Percentiles rank a stretch among this genome's conserved stretches.
Evolutionary conservation across 2,797 vertebrate species (phyloP).

Genomic region (Coregonus ussuriensis): DNA sequence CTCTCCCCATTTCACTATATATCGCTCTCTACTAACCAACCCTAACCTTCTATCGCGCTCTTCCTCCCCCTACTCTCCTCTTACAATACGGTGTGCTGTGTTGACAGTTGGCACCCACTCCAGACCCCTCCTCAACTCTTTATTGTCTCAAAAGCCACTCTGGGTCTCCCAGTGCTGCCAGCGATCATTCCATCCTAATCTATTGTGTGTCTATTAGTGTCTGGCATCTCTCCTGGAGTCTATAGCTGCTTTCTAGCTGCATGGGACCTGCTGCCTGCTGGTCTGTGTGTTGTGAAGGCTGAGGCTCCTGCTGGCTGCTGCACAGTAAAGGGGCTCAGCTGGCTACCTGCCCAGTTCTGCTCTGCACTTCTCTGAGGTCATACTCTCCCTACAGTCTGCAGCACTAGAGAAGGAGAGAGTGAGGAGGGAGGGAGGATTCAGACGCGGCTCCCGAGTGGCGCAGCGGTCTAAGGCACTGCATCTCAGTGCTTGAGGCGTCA

Average conservation of each 20-base stretch:
- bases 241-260: not conserved
- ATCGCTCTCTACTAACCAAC: not conserved
- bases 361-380: slow-evolving; percentile 58
- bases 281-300: not conserved
- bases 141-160: slow-evolving; percentile 16
- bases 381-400: slow-evolving; percentile 50
- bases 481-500: no score
- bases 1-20: not conserved
- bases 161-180: slow-evolving; percentile 38
- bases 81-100: not conserved
- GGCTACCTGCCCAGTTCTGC: slow-evolving; percentile 61
- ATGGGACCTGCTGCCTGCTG: not conserved
- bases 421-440: not conserved
- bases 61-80: not conserved
- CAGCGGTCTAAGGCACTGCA: no score
- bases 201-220: slow-evolving; percentile 32
- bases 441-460: not conserved
- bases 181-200: slow-evolving; percentile 55
- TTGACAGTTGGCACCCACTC: slow-evolving; percentile 32
- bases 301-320: slow-evolving; percentile 40
- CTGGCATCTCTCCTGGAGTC: slow-evolving; percentile 1
- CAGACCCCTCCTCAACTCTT: slow-evolving; percentile 23
- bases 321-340: slow-evolving; percentile 51
- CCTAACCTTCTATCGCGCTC: not conserved
- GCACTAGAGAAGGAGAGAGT: slow-evolving; percentile 22